A percentile compares a stretch with the other conserved stretches of the same genome.
These are phyloP conservation scores for Oreochromis tanganicae DNA, from an alignment of 2,113 vertebrate genomes.

Conservation along the genomic window DNA sequence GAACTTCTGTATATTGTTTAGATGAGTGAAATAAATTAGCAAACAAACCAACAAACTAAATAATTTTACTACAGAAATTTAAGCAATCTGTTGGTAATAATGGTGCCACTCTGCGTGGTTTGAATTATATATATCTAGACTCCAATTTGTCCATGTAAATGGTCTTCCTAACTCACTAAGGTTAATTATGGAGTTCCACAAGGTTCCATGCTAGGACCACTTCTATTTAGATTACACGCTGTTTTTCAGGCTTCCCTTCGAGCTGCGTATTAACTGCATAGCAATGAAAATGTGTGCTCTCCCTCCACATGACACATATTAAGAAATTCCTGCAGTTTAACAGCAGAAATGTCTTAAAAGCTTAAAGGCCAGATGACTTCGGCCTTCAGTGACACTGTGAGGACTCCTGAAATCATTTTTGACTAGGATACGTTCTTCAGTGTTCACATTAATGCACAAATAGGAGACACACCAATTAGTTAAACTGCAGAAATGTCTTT, in stretches of 20 bases:
- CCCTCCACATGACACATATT: background rate
- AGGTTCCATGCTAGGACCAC: background rate
- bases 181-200: background rate
- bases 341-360: background rate
- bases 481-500: background rate
- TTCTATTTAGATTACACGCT: background rate
- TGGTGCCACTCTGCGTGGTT: background rate
- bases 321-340: background rate
- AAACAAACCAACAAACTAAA: background rate
- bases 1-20: background rate
- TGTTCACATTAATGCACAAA: background rate
- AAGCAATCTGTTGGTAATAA: background rate
- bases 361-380: accelerated
- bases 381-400: background rate
- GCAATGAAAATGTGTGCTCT: background rate
- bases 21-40: background rate
- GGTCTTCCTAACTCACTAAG: background rate
- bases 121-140: background rate
- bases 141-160: background rate
- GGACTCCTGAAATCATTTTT: background rate
- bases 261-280: background rate
- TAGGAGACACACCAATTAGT: background rate
- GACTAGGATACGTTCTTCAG: background rate
- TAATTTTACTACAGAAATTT: background rate
- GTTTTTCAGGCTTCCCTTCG: background rate